Evolutionary conservation across 2,888 invertebrate genomes (phyloP), one percentile per base, ranked within the genome.

Genomic region (Azorinus chamasolen): DNA sequence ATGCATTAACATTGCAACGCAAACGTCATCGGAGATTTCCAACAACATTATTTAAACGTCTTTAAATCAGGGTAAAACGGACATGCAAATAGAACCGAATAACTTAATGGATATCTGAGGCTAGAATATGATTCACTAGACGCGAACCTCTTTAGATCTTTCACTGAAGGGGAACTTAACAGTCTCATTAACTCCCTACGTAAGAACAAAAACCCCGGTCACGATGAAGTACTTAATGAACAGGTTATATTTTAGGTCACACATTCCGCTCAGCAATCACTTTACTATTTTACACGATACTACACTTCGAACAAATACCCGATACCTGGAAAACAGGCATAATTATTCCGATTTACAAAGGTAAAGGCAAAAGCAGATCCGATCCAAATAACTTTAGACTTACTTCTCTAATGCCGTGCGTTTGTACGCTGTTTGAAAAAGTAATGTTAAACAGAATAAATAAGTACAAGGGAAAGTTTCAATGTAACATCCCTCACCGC

Each of bases 351-450:
- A 54, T 73, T 14, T 65, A 61, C 22, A 73, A 65, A 55, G 73
- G 73, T 8, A 55, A 45, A 18, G 55, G 62, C 4, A 73, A 73
- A 55, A 50, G 20, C 14, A 62, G 57, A 46, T 25, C 53, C 12
- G 59, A 65, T 10, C 66, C 65, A 1, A 57, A 54, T 45, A 73
- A 65, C 43, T 73, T 65, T 25, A 54, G 73, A 43, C 73, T 61
- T 2, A 50, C 66, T 5, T 59, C 59, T n/a, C 53, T 66, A 1
- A 46, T 66, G 18, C 61, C 66, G 18, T 66, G 55, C 50, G 46
- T 54, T 32, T 50, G 51, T 25, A 72, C 65, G 59, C 14, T 72
- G 10, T 72, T 72, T 22, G 72, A 65, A 61, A 65, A 65, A 27
- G 25, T 69, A 12, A 24, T 71, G 18, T 16, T 59, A 18, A 43